Base-by-base conservation (phyloP, 2,888 invertebrate species). In the Minunthozetes semirufus region DNA sequence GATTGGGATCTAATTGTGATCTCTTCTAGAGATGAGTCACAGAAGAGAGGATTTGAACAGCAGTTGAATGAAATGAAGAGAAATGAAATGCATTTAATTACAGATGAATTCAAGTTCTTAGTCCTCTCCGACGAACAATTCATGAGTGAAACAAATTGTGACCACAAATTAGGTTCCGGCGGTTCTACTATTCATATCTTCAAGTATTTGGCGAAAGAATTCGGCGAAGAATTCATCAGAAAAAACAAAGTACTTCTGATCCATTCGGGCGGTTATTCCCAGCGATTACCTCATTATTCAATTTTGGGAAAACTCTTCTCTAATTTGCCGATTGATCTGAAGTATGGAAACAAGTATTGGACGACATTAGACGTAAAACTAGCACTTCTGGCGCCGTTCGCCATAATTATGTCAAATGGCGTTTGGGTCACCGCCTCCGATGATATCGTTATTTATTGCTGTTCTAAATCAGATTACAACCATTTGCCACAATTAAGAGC, bases 231-330 rank as follows among this genome's bases (percentile, higher is more conserved):
- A 5, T 68, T 42, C 17, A 19, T 68, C 22, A 4, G 4, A 2
- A 19, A 22, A 3, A n/a, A 68, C 19, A 68, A 68, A 22, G 22
- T 68, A 17, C 42, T 68, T 38, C 11, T 68, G 11, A 68, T 68
- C 15, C 68, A 33, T 68, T 68, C 68, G 1, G 68, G 68, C 4
- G 68, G 68, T 68, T 68, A 68, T 68, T n/a, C 42, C 22, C 68
- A 68, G 22, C 68, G 68, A 46, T 68, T 68, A 46, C 68, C 68
- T 68, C 68, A 68, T 42, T 68, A 68, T 68, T 68, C 68, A 68
- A n/a, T 68, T 46, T 46, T 68, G 19, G 68, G 68, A 8, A 68
- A 68, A 68, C 68, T 68, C 13, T 68, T 68, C 68, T 68, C 68
- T 22, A 42, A 46, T 68, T 19, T 68, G 19, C 68, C 68, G 25